Base-by-base conservation (phyloP, 2,888 invertebrate species). In the Cryptosula pallasiana region DNA sequence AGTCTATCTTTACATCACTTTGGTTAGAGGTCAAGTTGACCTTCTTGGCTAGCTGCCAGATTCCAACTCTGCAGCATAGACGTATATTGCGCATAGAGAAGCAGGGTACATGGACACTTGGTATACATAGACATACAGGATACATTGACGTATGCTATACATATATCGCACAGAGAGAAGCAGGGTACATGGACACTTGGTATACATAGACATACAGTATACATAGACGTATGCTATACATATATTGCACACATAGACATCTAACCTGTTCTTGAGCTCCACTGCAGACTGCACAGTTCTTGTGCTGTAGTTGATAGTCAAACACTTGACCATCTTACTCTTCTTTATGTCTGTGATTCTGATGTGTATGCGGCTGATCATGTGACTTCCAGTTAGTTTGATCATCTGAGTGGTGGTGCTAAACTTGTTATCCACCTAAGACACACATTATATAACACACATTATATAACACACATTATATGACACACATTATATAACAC, bases 331-430 rank as follows among this genome's bases (percentile, higher is more conserved):
- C 95, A 97, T 97, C 88, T 98, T 96, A 72, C 93, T 93, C 74
- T 96, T 89, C 85, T 98, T 98, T 76, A 98, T 88, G 84, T 99
- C 98, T 9, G 93, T 93, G 80, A 98, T 93, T 73, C 95, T 90
- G 57, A 98, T 89, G 54, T 92, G 92, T 77, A 98, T 93, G 81
- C 94, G 92, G 79, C 94, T 93, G 77, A 98, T 95, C 78, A 93
- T 95, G 84, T 97, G 95, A 81, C 95, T 95, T 78, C 94, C 94
- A 57, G 95, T 91, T 76, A 99, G 87, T 86, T 98, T 98, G 71
- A 97, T 94, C 75, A 98, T 96, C 87, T 97, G 97, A 0, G 96
- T 95, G 13, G 94, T 96, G 0, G 97, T 96, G 1, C 98, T 98
- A 86, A 95, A 99, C 86, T 97, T 95, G 0, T 95, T 95, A 87